These are phyloP conservation scores for Phenganax marumi DNA, from an alignment of 92 coral and sea anemone genomes.

Conservation along the genomic window DNA sequence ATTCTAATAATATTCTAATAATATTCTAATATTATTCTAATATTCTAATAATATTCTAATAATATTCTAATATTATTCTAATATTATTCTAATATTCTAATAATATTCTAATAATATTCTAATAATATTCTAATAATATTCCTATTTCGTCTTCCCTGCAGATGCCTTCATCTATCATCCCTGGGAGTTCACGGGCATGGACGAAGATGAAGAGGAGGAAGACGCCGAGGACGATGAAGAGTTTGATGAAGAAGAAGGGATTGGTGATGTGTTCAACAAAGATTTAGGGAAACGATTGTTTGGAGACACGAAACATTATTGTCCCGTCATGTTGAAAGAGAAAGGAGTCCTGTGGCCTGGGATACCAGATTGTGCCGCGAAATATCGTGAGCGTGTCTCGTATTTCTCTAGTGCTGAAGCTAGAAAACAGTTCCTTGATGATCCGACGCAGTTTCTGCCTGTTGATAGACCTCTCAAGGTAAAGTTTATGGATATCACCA, in stretches of 20 bases:
- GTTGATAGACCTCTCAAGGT: conserved; percentile 78
- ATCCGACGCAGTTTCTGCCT: conserved; percentile 71
- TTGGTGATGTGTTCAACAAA: conserved; percentile 64
- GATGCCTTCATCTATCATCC: conserved; percentile 85
- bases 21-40: too few relatives aligned
- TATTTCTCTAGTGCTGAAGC: conserved; percentile 80
- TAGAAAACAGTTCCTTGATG: conserved; percentile 67
- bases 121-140: not conserved
- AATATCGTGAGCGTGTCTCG: conserved; percentile 84
- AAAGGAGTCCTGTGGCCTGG: conserved; percentile 91
- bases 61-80: not conserved
- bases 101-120: not conserved
- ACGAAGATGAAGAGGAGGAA: conserved; percentile 96
- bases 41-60: too few relatives aligned
- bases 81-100: not conserved
- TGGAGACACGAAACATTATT: conserved; percentile 88
- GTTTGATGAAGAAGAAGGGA: conserved; percentile 81
- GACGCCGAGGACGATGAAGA: conserved; percentile 93
- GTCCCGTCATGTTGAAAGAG: conserved; percentile 91
- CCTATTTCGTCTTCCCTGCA: conserved; percentile 7
- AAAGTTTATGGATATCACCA: not conserved
- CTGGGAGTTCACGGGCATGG: conserved; percentile 99
- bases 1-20: not conserved
- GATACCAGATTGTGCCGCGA: conserved; percentile 79
- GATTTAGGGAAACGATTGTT: conserved; percentile 76